Base-by-base conservation (phyloP, 2,888 invertebrate species). In the Lissocephala sabroskyi region DNA sequence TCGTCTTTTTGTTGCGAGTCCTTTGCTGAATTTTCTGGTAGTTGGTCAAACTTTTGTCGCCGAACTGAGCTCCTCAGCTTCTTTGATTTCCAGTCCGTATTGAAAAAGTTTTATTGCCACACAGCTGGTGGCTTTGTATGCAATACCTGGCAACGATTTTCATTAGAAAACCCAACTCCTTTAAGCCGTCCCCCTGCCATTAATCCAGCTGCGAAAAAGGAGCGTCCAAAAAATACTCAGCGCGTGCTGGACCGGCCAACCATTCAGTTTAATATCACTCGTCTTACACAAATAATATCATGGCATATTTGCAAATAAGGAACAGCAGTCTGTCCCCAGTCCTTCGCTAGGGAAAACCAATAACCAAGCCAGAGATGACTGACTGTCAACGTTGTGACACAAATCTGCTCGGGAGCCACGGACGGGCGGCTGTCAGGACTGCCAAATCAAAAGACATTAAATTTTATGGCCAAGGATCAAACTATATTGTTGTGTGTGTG, bases 61-160 rank as follows among this genome's bases (percentile, higher is more conserved):
- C 14, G 9, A 7, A 16, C 2, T 35, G 10, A 16, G 13, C 10
- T 6, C 35, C 13, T 7, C 30, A 30, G 50, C 28, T 35, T 54
- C 60, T 63, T 65, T 56, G 70, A 74, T 74, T n/a, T n/a, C 59
- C 62, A 32, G 17, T 18, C 26, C 47, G 49, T 67, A 71, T 75
- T 75, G 64, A 63, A 74, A 74, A 74, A 74, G 61, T 77, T 77
- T 74, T 77, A 77, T 71, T 77, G 65, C 51, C 54, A 53, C n/a
- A n/a, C 70, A 76, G 53, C 59, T 65, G 65, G 17, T 48, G 5
- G 16, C 35, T 54, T 43, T 17, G 46, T 45, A 26, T 32, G 52
- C 28, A 39, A 40, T 53, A 70, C 64, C 61, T 59, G 65, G 64
- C 40, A 36, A 40, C 49, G 48, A 56, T 54, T 52, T 54, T 54